Evolutionary conservation across 1,140 invertebrate species (phyloP).

Genomic region (Mercenaria mercenaria): DNA sequence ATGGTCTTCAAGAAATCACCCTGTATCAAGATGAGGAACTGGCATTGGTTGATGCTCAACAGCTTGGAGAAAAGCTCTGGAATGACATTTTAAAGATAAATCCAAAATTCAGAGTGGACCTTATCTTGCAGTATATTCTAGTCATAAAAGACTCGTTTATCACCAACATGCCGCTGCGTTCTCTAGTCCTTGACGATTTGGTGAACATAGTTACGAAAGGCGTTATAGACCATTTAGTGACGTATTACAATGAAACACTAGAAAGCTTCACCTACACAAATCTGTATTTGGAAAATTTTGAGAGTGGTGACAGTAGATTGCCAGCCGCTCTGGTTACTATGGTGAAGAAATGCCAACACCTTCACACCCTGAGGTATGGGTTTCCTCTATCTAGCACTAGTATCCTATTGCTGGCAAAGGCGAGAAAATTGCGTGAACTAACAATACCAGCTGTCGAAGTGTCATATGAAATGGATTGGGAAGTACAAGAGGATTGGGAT

Average conservation of each 20-base stretch:
- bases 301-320: constrained; percentile 71
- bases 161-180: constrained; percentile 68
- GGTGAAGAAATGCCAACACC: constrained; percentile 63
- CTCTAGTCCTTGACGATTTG: constrained; percentile 71
- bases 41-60: constrained; percentile 60
- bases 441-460: constrained; percentile 70
- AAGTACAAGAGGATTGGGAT: constrained; percentile 47
- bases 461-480: constrained; percentile 74
- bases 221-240: constrained; percentile 70
- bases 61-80: constrained; percentile 70
- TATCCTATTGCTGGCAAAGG: constrained; percentile 66
- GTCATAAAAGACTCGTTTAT: constrained; percentile 75
- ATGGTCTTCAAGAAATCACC: constrained; percentile 69
- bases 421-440: constrained; percentile 70
- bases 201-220: constrained; percentile 76
- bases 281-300: constrained; percentile 72
- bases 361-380: constrained; percentile 70
- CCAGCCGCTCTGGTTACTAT: constrained; percentile 69
- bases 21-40: constrained; percentile 74
- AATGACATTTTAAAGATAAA: constrained; percentile 63
- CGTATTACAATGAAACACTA: constrained; percentile 66
- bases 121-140: constrained; percentile 70
- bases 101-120: constrained; percentile 69
- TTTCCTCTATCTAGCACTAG: constrained; percentile 75
- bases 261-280: constrained; percentile 74